A percentile compares a stretch with the other conserved stretches of the same genome.
These are phyloP conservation scores for Anastatus disparis DNA, from an alignment of 1,140 invertebrate species.

Conservation along the genomic window DNA sequence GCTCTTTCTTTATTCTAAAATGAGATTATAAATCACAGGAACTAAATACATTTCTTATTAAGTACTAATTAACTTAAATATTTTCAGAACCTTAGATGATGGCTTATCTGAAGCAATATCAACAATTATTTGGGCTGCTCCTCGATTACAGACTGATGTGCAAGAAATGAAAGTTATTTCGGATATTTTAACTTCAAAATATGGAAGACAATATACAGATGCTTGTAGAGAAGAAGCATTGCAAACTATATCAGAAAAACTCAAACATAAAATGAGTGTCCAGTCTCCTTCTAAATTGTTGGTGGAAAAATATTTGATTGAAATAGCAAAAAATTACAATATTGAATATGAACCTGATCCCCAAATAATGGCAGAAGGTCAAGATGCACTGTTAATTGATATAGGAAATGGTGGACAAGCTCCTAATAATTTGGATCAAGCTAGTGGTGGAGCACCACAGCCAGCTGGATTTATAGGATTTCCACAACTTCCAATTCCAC, in stretches of 20 bases:
- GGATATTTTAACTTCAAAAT: conserved; percentile 91
- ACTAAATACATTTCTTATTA: too few species aligned
- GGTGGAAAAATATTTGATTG: conserved; percentile 94
- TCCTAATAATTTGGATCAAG: conserved; percentile 70
- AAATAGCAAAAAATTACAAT: conserved; percentile 96
- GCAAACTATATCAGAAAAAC: conserved; percentile 90
- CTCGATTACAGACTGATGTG: conserved; percentile 85
- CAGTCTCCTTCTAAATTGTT: conserved; percentile 96
- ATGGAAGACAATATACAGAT: conserved; percentile 93
- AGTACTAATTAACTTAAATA: too few species aligned
- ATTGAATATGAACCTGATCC: conserved; percentile 93
- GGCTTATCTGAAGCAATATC: conserved; percentile 96
- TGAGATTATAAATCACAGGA: too few species aligned
- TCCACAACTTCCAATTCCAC: conserved; percentile 74
- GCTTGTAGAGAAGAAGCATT: conserved; percentile 82
- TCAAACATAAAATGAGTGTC: conserved; percentile 95
- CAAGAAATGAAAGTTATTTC: conserved; percentile 92
- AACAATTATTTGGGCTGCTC: conserved; percentile 96
- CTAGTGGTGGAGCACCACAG: conserved; percentile 66
- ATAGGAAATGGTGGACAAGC: conserved; percentile 66
- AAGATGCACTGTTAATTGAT: conserved; percentile 86
- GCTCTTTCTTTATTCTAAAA: too few species aligned
- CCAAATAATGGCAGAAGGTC: conserved; percentile 87
- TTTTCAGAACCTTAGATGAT: conserved; percentile 85
- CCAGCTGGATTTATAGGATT: conserved; percentile 85